Conservation (phyloP, 2,797 vertebrate genomes). For the Spheniscus humboldti region DNA sequence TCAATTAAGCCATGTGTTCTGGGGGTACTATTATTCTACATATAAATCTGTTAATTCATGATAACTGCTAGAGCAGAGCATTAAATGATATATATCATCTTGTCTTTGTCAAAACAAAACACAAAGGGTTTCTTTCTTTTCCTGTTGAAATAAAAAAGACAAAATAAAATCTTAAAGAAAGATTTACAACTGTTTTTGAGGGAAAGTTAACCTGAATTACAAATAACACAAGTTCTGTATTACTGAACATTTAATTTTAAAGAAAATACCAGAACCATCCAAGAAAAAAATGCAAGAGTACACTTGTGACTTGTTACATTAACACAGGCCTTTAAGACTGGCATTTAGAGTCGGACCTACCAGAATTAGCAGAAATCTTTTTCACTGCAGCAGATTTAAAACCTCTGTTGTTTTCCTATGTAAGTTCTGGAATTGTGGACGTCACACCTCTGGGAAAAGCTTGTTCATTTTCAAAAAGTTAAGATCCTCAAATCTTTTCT, state of each 20-base stretch:
- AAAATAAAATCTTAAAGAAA: neutral
- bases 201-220: neutral
- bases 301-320: neutral
- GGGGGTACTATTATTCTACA: neutral
- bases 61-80: neutral
- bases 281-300: neutral
- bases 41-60: neutral
- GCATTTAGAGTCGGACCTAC: neutral
- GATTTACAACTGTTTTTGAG: neutral
- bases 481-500: neutral
- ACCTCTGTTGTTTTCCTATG: fast-evolving
- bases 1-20: neutral
- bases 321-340: neutral
- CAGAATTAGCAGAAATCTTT: neutral
- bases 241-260: neutral
- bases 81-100: neutral
- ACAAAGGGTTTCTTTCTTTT: neutral
- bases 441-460: neutral
- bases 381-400: neutral
- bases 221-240: neutral
- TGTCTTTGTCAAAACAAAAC: neutral
- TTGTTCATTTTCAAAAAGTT: neutral
- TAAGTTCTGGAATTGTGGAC: neutral
- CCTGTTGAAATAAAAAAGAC: neutral
- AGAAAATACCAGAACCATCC: neutral